A percentile compares a stretch with the other conserved stretches of the same genome.
phyloP scores from a whole-genome alignment of 2,797 vertebrate genomes.

The Scarus forsteni region DNA sequence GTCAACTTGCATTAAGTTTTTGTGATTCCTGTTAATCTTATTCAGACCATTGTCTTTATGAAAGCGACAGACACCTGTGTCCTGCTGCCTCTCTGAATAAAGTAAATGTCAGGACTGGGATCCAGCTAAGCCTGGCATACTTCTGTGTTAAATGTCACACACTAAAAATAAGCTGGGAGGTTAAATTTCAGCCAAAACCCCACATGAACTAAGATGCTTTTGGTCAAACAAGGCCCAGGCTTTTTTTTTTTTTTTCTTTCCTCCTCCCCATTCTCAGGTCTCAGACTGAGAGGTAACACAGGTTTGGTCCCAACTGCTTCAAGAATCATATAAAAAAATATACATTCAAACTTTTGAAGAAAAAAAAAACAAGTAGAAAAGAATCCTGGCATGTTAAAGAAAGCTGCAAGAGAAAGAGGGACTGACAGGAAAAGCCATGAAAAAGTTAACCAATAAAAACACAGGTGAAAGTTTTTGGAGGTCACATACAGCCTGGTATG shows the following conservation, averaged over 20 bases:
- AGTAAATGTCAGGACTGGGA: conserved; percentile 47
- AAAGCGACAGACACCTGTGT: conserved; percentile 17
- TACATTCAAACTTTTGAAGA: conserved; percentile 92
- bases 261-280: conserved; percentile 51
- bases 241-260: conserved; percentile 28
- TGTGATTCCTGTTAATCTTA: conserved; percentile 45
- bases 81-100: conserved; percentile 32
- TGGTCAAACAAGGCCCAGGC: conserved; percentile 43
- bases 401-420: conserved; percentile 40
- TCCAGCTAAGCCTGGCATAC: conserved; percentile 49
- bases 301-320: conserved; percentile 90
- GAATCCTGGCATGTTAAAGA: conserved; percentile 24
- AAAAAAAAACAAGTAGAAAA: conserved; percentile 81
- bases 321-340: conserved; percentile 90
- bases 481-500: conserved; percentile 73
- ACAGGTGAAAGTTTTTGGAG: conserved; percentile 58
- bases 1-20: background rate
- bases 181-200: conserved; percentile 27
- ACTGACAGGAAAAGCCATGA: conserved; percentile 18
- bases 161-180: conserved; percentile 30
- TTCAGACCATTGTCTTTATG: conserved; percentile 33
- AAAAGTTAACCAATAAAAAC: conserved; percentile 36
- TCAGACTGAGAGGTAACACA: conserved; percentile 70
- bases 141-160: conserved; percentile 45
- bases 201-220: conserved; percentile 48